These are phyloP conservation scores for Aegithalos caudatus DNA, from an alignment of 2,113 vertebrate genomes.

Conservation along the genomic window DNA sequence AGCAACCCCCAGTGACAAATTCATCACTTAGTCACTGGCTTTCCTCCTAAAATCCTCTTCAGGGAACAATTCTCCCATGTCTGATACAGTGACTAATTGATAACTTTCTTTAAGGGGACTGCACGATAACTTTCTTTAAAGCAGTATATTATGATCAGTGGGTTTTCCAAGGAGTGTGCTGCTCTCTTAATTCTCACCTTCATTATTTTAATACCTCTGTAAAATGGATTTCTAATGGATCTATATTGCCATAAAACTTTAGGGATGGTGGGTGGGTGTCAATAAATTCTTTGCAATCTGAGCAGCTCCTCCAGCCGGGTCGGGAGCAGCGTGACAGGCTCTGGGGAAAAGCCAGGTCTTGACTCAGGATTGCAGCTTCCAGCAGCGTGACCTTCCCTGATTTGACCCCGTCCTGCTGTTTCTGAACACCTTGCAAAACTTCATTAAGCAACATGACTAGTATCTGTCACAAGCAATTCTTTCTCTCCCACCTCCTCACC, in stretches of 20 bases:
- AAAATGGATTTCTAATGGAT: constrained; percentile 55
- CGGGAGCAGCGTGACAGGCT: neutral
- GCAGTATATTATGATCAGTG: constrained; percentile 47
- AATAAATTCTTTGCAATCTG: constrained; percentile 31
- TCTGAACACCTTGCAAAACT: constrained; percentile 52
- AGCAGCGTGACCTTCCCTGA: neutral
- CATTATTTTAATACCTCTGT: constrained; percentile 64
- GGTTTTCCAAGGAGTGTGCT: neutral
- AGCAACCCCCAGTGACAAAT: neutral
- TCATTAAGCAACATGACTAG: constrained; percentile 37
- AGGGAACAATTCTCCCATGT: constrained; percentile 37
- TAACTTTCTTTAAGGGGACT: constrained; percentile 56
- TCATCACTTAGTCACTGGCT: neutral
- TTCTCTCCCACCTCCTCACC: constrained; percentile 32
- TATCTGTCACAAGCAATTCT: constrained; percentile 45
- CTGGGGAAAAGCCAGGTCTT: neutral
- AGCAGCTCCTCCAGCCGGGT: neutral
- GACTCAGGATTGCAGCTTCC: neutral
- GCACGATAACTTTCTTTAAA: constrained; percentile 39
- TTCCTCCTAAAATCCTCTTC: constrained; percentile 51
- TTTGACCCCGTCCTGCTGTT: constrained; percentile 19
- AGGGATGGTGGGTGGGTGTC: constrained; percentile 20
- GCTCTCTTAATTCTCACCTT: constrained; percentile 52
- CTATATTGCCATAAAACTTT: constrained; percentile 47
- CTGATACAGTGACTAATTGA: constrained; percentile 50